These are phyloP conservation scores for Notodonta dromedarius DNA, from an alignment of 2,888 invertebrate genomes.

Conservation along the genomic window DNA sequence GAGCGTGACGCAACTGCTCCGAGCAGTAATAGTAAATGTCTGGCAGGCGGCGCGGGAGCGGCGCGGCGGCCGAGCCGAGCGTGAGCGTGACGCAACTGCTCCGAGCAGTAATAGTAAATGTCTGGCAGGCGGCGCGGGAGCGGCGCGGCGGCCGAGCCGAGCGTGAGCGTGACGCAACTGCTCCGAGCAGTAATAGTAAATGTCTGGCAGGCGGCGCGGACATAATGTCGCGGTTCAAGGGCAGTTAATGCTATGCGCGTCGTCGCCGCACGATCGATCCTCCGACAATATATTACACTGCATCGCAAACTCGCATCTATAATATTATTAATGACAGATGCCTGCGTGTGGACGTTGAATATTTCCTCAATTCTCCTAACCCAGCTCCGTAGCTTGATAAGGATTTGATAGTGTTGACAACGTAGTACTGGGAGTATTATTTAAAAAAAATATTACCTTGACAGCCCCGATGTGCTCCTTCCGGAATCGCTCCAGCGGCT, in stretches of 20 bases:
- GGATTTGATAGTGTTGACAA: background rate
- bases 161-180: background rate
- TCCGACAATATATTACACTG: background rate
- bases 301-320: background rate
- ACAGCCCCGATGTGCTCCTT: conserved; percentile 98
- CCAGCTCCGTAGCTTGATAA: background rate
- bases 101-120: too few relatives aligned
- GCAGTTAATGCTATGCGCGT: background rate
- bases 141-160: background rate
- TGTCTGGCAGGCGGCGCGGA: background rate
- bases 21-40: too few relatives aligned
- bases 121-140: too few relatives aligned
- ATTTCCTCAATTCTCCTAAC: background rate
- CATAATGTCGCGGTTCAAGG: background rate
- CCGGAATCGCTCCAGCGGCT: conserved; percentile 96
- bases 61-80: too few relatives aligned
- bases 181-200: background rate
- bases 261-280: background rate
- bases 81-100: too few relatives aligned
- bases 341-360: background rate
- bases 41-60: too few relatives aligned
- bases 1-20: too few relatives aligned
- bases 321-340: background rate
- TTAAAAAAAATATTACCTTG: conserved; percentile 85
- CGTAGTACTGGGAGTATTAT: background rate